Percentiles rank a stretch among this genome's conserved stretches.
These are phyloP conservation scores for Serinus canaria DNA, from an alignment of 2,113 vertebrate species.

Conservation along the genomic window DNA sequence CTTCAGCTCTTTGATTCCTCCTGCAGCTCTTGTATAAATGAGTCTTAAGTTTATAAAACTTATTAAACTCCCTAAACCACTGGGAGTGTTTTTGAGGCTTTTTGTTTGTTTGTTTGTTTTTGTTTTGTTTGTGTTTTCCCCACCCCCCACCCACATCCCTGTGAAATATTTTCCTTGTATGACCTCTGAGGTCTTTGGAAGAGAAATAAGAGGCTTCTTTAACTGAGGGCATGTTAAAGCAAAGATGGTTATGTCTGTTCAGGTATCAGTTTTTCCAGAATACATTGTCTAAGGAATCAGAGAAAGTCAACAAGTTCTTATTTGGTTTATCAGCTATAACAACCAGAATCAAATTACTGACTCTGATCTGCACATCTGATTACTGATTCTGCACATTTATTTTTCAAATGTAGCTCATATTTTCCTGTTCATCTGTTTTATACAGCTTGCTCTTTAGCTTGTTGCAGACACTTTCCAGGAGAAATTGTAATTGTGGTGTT, in stretches of 20 bases:
- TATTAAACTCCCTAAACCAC: neutral
- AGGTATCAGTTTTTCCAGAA: neutral
- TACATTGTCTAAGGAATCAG: neutral
- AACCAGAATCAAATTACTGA: neutral
- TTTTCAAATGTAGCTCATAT: neutral
- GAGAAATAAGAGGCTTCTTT: neutral
- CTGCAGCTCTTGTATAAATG: neutral
- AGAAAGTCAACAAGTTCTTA: neutral
- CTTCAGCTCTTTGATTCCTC: neutral
- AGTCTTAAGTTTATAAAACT: neutral
- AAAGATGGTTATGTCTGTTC: neutral
- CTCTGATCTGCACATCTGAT: too few species aligned
- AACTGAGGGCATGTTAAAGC: neutral
- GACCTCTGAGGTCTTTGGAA: neutral
- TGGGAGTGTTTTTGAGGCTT: neutral
- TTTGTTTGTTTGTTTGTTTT: neutral
- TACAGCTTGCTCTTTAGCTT: neutral
- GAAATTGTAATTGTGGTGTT: neutral
- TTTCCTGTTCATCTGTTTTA: neutral
- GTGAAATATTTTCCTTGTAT: neutral
- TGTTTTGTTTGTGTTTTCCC: neutral
- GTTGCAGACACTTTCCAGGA: neutral
- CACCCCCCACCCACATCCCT: fast-evolving
- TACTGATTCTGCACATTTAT: neutral
- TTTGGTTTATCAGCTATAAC: neutral